Base-by-base conservation (phyloP, 2,888 invertebrate genomes). In the Drosophila maculinotata region DNA sequence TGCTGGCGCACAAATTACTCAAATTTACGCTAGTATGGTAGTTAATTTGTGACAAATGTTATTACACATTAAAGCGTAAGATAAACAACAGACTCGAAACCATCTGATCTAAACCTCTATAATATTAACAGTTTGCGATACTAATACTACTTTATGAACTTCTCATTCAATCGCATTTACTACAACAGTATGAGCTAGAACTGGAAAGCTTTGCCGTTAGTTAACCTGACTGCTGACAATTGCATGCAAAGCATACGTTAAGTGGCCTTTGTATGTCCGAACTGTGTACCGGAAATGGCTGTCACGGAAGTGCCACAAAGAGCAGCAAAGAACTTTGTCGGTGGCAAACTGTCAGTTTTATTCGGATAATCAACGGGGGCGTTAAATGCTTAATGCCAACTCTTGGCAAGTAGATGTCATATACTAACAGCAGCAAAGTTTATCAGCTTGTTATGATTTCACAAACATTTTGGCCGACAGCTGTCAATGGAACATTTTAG, bases 251-350 rank as follows among this genome's bases (percentile, higher is more conserved):
- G 59, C 41, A 53, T 20, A 28, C 51, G 68, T 41, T 53, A 60
- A 67, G 47, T 68, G 68, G 68, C 52, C 25, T 48, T 38, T 44
- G 33, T 51, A 12, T 38, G 8, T 38, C 14, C n/a, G 48, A 33
- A 26, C 35, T 53, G 33, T 54, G 44, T 31, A 44, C 48, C 53
- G 68, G 41, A 56, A 47, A 33, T 44, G 26, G 25, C 51, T 52
- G 74, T 56, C 33, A 38, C 74, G 70, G 70, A 71, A 69, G 70
- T 71, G 51, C 63, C 69, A 63, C 69, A 56, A 73, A 69, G 48
- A 73, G 74, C 74, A 48, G 23, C 35, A 33, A 7, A 30, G 33
- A 68, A 68, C 68, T 67, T 72, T 45, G 70, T 45, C 48, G 52
- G 38, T 48, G 48, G 53, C 69, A 72, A 67, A 28, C 56, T 54